Conservation (phyloP, 1,140 invertebrate species). For the Drosophila bipectinata region DNA sequence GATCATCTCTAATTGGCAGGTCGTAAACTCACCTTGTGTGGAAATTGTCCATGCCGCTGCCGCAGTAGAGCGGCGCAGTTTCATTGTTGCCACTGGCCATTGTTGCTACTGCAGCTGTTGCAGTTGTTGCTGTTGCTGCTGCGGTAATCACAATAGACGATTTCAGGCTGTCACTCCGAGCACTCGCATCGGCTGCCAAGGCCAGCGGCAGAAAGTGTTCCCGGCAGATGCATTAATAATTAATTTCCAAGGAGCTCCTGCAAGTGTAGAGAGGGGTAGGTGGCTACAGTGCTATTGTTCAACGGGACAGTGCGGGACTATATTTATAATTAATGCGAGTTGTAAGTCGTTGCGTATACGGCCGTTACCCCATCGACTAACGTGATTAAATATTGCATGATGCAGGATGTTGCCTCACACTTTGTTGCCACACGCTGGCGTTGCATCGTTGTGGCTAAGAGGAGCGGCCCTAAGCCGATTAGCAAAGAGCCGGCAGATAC, state of each 20-base stretch:
- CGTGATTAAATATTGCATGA: slow-evolving; percentile 44
- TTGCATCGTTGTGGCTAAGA: slow-evolving; percentile 2
- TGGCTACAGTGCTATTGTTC: slow-evolving; percentile 13
- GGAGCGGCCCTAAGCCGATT: slow-evolving; percentile 45
- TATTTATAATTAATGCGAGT: slow-evolving; percentile 55
- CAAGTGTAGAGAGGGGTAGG: neutral
- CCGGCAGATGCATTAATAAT: slow-evolving; percentile 65
- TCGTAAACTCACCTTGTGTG: slow-evolving; percentile 65
- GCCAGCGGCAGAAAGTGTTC: slow-evolving; percentile 40
- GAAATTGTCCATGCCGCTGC: slow-evolving; percentile 79
- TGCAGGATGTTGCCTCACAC: neutral
- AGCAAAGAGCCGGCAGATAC: slow-evolving; percentile 11
- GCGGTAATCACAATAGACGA: slow-evolving; percentile 5
- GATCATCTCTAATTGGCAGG: neutral
- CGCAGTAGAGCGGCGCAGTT: slow-evolving; percentile 72
- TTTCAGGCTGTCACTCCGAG: slow-evolving; percentile 36
- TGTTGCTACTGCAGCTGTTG: slow-evolving; percentile 34
- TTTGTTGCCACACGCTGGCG: slow-evolving; percentile 1
- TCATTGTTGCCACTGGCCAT: slow-evolving; percentile 72
- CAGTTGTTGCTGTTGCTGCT: slow-evolving; percentile 1
- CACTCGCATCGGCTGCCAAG: slow-evolving; percentile 52
- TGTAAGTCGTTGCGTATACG: slow-evolving; percentile 52
- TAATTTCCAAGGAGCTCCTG: slow-evolving; percentile 44
- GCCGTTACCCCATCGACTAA: slow-evolving; percentile 28
- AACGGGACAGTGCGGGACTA: slow-evolving; percentile 12